Percentiles rank a stretch among this genome's conserved stretches.
Evolutionary conservation across 2,888 invertebrate genomes (phyloP).

Genomic region (Caenorhabditis uteleia): DNA sequence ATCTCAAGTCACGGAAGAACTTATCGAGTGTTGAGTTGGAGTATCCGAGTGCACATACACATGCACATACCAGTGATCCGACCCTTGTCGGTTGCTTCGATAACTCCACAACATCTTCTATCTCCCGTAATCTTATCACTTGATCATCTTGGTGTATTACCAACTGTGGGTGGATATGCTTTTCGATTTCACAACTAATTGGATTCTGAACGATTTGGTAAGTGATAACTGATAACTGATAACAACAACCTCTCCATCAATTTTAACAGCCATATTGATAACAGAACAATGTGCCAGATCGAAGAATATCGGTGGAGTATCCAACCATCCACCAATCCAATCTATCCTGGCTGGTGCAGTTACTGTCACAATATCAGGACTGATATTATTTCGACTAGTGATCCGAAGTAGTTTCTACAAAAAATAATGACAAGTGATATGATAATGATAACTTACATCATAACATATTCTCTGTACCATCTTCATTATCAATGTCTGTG

Average conservation of each 20-base stretch:
- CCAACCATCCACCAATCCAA: conserved; percentile 74
- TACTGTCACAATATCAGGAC: not conserved
- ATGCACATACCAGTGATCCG: conserved; percentile 57
- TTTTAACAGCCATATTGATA: conserved; percentile 72
- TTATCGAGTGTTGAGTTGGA: not conserved
- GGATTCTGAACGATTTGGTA: conserved; percentile 20
- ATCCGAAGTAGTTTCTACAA: not conserved
- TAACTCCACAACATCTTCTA: conserved; percentile 6
- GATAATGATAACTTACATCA: conserved; percentile 5
- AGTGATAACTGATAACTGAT: not conserved
- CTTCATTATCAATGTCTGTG: conserved; percentile 48
- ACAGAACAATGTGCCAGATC: conserved; percentile 72
- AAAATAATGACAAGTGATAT: not conserved
- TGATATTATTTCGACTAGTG: not conserved
- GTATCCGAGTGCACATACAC: conserved; percentile 46
- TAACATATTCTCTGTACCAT: conserved; percentile 13
- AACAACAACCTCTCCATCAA: conserved; percentile 70
- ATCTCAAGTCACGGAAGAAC: conserved; percentile 6
- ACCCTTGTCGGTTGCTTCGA: conserved; percentile 22
- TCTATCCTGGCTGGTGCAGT: conserved; percentile 35
- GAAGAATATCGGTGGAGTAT: conserved; percentile 75
- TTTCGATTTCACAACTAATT: conserved; percentile 15
- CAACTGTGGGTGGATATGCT: not conserved
- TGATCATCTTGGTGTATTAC: conserved; percentile 8
- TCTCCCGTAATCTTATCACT: not conserved